Evolutionary conservation across 1,140 invertebrate species (phyloP), one percentile per base, ranked within the genome.

Genomic region (Zaprionus capensis): DNA sequence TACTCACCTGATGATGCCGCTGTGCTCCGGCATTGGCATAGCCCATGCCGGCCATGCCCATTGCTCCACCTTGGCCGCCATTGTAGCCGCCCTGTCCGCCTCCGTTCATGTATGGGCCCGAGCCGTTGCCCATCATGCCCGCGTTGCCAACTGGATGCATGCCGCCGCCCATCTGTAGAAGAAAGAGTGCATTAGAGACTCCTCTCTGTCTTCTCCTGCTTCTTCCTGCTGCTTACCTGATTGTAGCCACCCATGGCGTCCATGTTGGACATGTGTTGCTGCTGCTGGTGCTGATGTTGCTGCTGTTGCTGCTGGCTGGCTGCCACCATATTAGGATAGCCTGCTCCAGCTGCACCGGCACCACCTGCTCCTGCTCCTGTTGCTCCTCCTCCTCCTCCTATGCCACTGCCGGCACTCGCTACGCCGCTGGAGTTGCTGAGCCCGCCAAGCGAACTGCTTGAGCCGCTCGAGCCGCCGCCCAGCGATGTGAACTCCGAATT

Each of bases 1-100:
- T 71, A 91, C 91, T 91, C 59, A 92, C 92, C 78, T 92, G 92
- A 91, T 92, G 91, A 84, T 92, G 87, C 73, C 91, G 78, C 65
- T 87, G 84, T 78, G 84, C 85, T 24, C 68, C 81, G 20, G 80
- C 86, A 65, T 78, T 77, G 78, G 84, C 82, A 68, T 88, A 88
- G 78, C 85, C 92, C 93, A 93, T 93, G 71, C 80, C 80, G 70
- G 81, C 87, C 74, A 91, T 93, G 93, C 75, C 87, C 88, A 91
- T 92, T 62, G 71, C 46, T 57, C 76, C 76, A 15, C 81, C 76
- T 59, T 90, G 81, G 58, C 57, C 69, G 51, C 81, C 78, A 71
- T 75, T 88, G 15, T 87, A 87, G 66, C 74, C 78, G 92, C 91
- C 78, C 65, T 94, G 94, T 20, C 66, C 68, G 36, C 91, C 81